Conservation (phyloP, 2,113 vertebrate species). For the Neotoma lepida region DNA sequence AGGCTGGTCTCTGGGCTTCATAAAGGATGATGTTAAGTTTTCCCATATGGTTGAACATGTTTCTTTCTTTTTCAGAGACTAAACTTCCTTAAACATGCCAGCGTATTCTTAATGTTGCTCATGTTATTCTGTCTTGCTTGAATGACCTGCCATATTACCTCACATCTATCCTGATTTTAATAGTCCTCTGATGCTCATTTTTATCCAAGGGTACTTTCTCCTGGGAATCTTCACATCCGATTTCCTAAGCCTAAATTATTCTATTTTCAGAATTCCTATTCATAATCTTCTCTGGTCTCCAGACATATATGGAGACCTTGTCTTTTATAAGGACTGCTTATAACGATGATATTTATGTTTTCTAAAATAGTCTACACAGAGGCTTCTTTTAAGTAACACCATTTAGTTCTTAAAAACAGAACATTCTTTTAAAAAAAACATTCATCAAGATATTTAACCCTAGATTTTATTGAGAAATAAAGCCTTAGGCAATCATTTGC, state of each 20-base stretch:
- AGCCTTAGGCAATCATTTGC: not conserved
- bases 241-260: constrained; percentile 20
- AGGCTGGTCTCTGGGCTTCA: not conserved
- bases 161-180: constrained; percentile 1
- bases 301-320: not conserved
- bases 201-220: constrained; percentile 6
- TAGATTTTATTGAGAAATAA: constrained; percentile 19
- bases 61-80: constrained; percentile 38
- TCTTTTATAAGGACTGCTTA: not conserved
- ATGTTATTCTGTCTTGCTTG: constrained; percentile 40
- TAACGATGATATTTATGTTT: not conserved
- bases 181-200: constrained; percentile 12
- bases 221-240: not conserved
- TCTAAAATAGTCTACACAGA: not conserved
- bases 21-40: constrained; percentile 22
- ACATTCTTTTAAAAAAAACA: not conserved
- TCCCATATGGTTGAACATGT: not conserved
- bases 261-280: constrained; percentile 32
- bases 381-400: not conserved
- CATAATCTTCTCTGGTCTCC: not conserved
- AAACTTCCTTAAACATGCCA: not conserved
- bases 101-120: constrained; percentile 37
- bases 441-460: not conserved
- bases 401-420: constrained; percentile 10
- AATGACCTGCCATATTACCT: constrained; percentile 27